Evolutionary conservation across 2,113 vertebrate species (phyloP), one percentile per base, ranked within the genome.

Genomic region (Tringa solitaria): DNA sequence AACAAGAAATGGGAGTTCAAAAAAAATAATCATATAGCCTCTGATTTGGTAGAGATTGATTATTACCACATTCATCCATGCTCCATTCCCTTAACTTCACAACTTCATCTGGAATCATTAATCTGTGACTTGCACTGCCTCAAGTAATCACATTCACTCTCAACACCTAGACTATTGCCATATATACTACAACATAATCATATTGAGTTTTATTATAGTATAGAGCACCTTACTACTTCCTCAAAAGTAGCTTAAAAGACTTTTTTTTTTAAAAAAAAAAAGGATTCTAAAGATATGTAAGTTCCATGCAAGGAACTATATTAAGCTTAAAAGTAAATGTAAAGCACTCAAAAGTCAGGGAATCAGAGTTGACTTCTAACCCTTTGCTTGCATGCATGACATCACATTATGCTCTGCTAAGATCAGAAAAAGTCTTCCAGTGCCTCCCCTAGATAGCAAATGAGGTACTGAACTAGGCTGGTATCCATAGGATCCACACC

Each of bases 121-220:
- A 57, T 17, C 23, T 41, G 28, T 46, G 69, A 81, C 26, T 74
- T 51, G 32, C 16, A 67, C 23, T 79, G 45, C 35, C 39, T 56
- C 12, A 56, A 56, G 16, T n/a, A 48, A 61, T 12, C 61, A 30
- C 22, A 23, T 4, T 39, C 33, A 57, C 51, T 30, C 63, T 76
- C 88, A 64, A 48, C 28, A 73, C 5, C 22, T 33, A 48, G 21
- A n/a, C 50, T 43, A 64, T 17, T 14, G 8, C 30, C 33, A 59
- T 12, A 67, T 3, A 45, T 3, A 30, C 3, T 1, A 22, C 28
- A 64, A 59, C 41, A 50, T 46, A 20, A 77, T 48, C 13, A 26
- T 12, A 2, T 0, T 51, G 23, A 11, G 2, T 8, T 46, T 79
- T 28, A 21, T 15, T 15, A 6, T 1, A 50, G 7, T 8, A 61